phyloP scores from a whole-genome alignment of 2,113 vertebrate species.

The Amphilophus citrinellus region DNA sequence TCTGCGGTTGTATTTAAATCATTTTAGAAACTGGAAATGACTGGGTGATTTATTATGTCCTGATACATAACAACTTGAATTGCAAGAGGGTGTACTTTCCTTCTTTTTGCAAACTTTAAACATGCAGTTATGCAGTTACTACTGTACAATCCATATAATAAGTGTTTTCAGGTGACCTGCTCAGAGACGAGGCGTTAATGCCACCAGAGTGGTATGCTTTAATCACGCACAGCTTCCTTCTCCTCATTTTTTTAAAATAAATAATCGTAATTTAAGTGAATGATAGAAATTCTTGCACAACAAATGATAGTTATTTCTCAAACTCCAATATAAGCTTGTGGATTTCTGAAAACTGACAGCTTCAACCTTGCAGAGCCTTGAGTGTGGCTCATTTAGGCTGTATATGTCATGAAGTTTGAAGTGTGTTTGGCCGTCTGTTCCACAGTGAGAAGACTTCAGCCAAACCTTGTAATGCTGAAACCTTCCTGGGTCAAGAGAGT shows the following conservation, averaged over 20 bases:
- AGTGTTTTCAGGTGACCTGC: not conserved
- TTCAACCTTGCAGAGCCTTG: not conserved
- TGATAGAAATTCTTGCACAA: not conserved
- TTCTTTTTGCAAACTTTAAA: constrained; percentile 9
- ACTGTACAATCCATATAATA: not conserved
- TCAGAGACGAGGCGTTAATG: not conserved
- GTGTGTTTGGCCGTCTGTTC: constrained; percentile 2
- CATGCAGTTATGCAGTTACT: not conserved
- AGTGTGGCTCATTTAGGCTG: not conserved
- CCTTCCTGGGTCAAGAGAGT: constrained; percentile 5
- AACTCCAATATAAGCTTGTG: not conserved
- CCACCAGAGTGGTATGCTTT: not conserved
- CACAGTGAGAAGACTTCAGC: constrained; percentile 40
- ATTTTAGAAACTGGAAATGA: not conserved
- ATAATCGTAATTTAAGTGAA: not conserved
- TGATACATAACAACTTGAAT: not conserved
- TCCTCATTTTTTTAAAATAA: not conserved
- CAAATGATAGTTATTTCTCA: not conserved
- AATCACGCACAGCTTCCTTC: not conserved
- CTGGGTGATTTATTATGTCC: not conserved
- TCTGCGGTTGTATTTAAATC: not conserved
- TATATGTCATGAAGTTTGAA: not conserved
- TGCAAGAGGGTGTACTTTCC: not conserved
- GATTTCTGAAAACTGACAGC: not conserved
- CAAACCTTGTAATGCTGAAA: not conserved